phyloP scores from a whole-genome alignment of 2,797 vertebrate species.

The Pteronotus mesoamericanus region DNA sequence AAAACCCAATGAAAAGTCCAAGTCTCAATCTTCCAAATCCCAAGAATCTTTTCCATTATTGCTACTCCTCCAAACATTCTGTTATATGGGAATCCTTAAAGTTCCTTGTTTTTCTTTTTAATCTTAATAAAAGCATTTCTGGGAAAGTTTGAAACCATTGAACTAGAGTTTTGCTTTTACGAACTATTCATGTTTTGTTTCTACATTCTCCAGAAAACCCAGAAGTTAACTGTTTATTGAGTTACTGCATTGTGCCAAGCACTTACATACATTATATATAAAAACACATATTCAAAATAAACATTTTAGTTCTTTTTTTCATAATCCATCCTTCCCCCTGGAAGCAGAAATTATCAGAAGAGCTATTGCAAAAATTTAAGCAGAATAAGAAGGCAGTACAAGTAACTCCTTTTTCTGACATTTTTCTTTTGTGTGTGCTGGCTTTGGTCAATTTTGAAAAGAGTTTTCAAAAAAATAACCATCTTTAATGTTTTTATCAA shows the following conservation, averaged over 20 bases:
- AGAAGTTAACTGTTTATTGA: conserved; percentile 3
- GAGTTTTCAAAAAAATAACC: not conserved
- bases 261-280: not conserved
- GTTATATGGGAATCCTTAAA: not conserved
- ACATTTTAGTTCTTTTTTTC: not conserved
- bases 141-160: not conserved
- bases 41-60: not conserved
- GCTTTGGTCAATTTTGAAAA: conserved; percentile 11
- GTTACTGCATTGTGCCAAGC: not conserved
- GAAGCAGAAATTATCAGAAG: not conserved
- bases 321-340: not conserved
- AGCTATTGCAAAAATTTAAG: not conserved
- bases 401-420: not conserved
- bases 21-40: not conserved
- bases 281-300: not conserved
- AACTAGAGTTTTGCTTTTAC: not conserved
- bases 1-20: not conserved
- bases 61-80: not conserved
- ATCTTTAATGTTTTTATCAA: not conserved
- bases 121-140: not conserved
- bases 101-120: not conserved
- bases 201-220: not conserved
- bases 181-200: not conserved
- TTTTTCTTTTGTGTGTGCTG: not conserved
- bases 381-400: not conserved